Evolutionary conservation across 2,888 invertebrate genomes (phyloP), one percentile per base, ranked within the genome.

Genomic region (Pristionchus japonicus): DNA sequence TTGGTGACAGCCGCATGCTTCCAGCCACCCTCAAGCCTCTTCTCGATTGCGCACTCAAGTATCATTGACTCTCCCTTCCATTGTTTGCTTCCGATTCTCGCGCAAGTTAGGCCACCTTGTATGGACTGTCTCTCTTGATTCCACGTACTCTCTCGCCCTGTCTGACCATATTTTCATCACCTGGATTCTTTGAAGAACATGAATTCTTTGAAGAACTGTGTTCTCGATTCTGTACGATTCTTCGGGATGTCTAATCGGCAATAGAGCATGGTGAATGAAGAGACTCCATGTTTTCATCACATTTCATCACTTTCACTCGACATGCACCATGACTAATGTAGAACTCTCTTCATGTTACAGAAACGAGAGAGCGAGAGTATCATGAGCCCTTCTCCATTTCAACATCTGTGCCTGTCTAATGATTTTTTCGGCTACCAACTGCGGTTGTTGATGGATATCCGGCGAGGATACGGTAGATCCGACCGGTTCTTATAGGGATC

Each of bases 71-170:
- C 34, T 34, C 70, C 70, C 37, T 37, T 4, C 15, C 3, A 4
- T 6, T 70, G 37, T 70, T 70, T 70, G 70, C 70, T 70, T 23
- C 70, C 70, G 27, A 70, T 70, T 70, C 70, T 70, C 70, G 70
- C 70, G 31, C 64, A 64, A 70, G 70, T 70, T 70, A 37, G 37
- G 20, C 37, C 64, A 64, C 31, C 9, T 1, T 23, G 20, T 9
- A 23, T 57, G 57, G 57, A 6, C 64, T 34, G 64, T 31, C 64
- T 64, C 64, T 64, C 64, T 34, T 17, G 31, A 64, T 64, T 64
- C 9, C 6, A 6, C 57, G 57, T 57, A 31, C 13, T 34, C 64
- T 64, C 64, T 34, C 31, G 15, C 40, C 23, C 23, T 23, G n/a
- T 57, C 57, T 57, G 57, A 57, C 57, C 57, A 57, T n/a, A n/a